Evolutionary conservation across 2,797 vertebrate species (phyloP), one percentile per base, ranked within the genome.

Genomic region (Alauda arvensis): DNA sequence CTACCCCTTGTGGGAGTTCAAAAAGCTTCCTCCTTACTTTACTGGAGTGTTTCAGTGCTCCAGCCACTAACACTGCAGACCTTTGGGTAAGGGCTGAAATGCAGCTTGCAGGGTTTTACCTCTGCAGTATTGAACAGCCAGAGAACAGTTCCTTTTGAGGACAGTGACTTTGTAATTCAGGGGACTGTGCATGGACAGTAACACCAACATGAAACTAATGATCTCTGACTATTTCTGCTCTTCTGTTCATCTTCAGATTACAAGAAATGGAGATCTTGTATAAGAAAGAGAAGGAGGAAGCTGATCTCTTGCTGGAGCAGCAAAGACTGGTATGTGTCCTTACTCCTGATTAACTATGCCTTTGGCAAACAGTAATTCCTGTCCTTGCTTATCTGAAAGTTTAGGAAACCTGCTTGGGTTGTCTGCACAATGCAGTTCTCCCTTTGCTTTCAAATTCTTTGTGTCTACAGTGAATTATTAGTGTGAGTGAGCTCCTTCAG

Each of bases 221-320:
- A 40, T 17, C 63, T 78, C 40, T 80, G 59, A 56, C 83, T 51
- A 13, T 33, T 78, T 65, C 40, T 91, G 33, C 67, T 85, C 39
- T 69, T 74, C 25, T 88, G 39, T 62, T 87, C 71, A 20, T 75
- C n/a, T 60, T 70, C 70, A 99, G 99, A 90, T 98, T 99, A 57
- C 99, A 99, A 88, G 99, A 99, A 95, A 99, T 99, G 99, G 99
- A 99, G 96, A 99, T 99, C 92, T 95, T 99, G 20, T 99, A 99
- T 96, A 99, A 99, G 96, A 99, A 99, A 62, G 99, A 99, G 90
- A 99, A 99, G 71, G 99, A 99, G 77, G 99, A 99, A 95, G 99
- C 99, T 7, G 99, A 99, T 94, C 99, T 99, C 87, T 98, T 99
- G 63, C 88, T 99, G 95, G 99, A 99, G 94, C 99, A 99, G 91